These are phyloP conservation scores for Pyrrhia umbra DNA, from an alignment of 2,888 invertebrate species.

Conservation along the genomic window DNA sequence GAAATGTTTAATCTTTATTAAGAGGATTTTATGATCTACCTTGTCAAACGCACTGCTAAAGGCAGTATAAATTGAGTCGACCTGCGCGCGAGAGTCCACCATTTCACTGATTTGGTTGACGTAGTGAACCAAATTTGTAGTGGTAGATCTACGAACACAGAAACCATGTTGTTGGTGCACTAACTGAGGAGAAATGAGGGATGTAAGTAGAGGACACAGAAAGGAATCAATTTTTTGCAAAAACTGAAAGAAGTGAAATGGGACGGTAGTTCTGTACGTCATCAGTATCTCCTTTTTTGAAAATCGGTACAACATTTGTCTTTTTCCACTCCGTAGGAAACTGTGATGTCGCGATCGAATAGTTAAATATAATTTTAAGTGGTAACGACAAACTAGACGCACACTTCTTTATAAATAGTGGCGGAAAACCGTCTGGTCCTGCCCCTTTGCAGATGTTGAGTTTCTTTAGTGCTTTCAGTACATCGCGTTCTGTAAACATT, in stretches of 20 bases:
- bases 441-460: too few species aligned
- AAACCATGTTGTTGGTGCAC: conserved; percentile 1
- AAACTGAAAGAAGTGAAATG: conserved; percentile 1
- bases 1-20: neutral
- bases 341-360: neutral
- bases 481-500: too few species aligned
- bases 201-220: neutral
- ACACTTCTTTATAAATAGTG: too few species aligned
- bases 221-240: neutral
- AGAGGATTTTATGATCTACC: neutral
- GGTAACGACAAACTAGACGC: too few species aligned
- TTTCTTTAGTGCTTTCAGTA: too few species aligned
- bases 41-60: conserved; percentile 11
- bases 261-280: neutral
- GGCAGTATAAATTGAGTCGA: conserved; percentile 1
- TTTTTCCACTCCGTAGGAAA: conserved; percentile 3
- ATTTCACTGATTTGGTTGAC: neutral
- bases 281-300: neutral
- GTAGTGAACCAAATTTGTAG: neutral
- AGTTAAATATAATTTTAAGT: neutral
- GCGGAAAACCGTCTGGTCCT: too few species aligned
- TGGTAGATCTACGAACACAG: neutral
- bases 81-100: neutral
- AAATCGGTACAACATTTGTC: neutral
- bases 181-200: neutral